Evolutionary conservation across 2,888 invertebrate species (phyloP), one percentile per base, ranked within the genome.

Genomic region (Cheilosia soror): DNA sequence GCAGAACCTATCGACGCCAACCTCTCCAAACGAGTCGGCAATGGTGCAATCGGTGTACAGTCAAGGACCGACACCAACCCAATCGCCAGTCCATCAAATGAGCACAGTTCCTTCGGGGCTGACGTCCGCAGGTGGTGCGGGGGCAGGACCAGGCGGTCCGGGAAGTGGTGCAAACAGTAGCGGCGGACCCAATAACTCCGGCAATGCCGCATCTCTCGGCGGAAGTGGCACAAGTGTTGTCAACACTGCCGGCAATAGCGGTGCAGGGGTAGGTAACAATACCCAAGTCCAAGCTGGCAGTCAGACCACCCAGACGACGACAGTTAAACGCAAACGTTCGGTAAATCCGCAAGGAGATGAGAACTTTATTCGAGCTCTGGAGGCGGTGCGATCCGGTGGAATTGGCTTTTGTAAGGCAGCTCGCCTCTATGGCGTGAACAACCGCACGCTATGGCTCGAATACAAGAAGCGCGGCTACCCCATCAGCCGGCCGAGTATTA

Each of bases 351-450:
- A 96, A 91, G 95, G 95, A 1, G 96, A 96, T 89, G 96, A 96
- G 90, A 96, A 96, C 90, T 97, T 97, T 92, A 95, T 96, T 87
- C 93, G 95, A 42, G 97, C 97, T 0, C 92, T 97, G 63, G 96
- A 97, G 90, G 97, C 96, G 0, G 97, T 97, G 0, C 94, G 96
- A 83, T 95, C 95, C 89, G 97, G 97, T 27, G 96, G 96, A 47
- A 96, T 97, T 88, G 97, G 97, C 2, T 97, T 97, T 92, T 97
- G 97, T 92, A 96, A 96, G 89, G 97, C 97, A 7, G 97, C 97
- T 0, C 93, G 96, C 66, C 94, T 96, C 93, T 97, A 96, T 91
- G 97, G 97, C 37, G 96, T 97, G 15, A 97, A 97, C 92, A 97
- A 97, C 92, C 94, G 97, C 75, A 97, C 97, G 0, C 93, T 97